These are phyloP conservation scores for Alexandromys oeconomus DNA, from an alignment of 2,797 vertebrate species.

Conservation along the genomic window DNA sequence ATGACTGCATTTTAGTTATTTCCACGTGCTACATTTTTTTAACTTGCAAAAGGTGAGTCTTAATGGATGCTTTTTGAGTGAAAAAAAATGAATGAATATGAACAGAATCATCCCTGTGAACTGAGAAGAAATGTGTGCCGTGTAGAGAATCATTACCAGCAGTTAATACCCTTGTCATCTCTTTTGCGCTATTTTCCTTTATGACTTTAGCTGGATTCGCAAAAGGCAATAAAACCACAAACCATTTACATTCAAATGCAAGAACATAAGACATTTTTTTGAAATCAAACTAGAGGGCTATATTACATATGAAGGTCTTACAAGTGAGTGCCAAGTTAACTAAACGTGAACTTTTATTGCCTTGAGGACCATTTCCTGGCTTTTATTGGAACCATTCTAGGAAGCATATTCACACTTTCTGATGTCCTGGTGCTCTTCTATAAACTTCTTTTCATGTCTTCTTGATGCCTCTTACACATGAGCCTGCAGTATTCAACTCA, in stretches of 20 bases:
- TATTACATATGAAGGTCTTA: slow-evolving; percentile 16
- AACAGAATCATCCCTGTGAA: not conserved
- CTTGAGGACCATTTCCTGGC: slow-evolving; percentile 20
- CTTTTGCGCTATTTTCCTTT: not conserved
- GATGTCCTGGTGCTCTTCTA: not conserved
- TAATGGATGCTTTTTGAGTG: not conserved
- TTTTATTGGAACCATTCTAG: slow-evolving; percentile 27
- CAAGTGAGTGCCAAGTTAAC: slow-evolving; percentile 29
- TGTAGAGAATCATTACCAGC: not conserved
- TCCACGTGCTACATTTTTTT: not conserved
- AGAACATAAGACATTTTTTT: slow-evolving; percentile 8
- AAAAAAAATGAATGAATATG: slow-evolving; percentile 38
- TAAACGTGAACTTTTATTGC: slow-evolving; percentile 49
- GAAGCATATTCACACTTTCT: slow-evolving; percentile 16
- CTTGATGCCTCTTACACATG: not conserved
- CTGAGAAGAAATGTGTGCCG: not conserved
- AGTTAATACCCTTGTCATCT: not conserved
- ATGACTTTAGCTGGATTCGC: slow-evolving; percentile 25
- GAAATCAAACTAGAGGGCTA: slow-evolving; percentile 1
- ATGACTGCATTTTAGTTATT: slow-evolving; percentile 14
- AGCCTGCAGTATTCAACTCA: slow-evolving; percentile 5
- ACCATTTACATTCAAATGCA: slow-evolving; percentile 42
- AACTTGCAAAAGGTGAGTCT: not conserved
- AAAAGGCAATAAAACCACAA: slow-evolving; percentile 42
- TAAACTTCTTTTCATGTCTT: slow-evolving; percentile 22